Conservation (phyloP, 2,888 invertebrate species). For the Machimus atricapillus region DNA sequence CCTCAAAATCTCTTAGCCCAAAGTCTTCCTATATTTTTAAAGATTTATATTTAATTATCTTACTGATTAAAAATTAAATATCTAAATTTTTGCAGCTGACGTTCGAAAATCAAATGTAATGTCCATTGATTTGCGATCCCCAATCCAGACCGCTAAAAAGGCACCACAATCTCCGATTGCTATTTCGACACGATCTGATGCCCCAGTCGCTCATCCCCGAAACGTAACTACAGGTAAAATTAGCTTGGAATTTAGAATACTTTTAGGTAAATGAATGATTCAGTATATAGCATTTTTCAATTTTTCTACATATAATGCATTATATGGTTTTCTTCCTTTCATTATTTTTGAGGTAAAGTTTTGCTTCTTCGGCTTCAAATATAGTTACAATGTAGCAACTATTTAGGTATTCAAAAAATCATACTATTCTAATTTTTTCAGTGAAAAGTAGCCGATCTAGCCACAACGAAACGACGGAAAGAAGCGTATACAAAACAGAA, state of each 20-base stretch:
- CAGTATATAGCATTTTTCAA: too few relatives aligned
- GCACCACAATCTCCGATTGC: background rate
- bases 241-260: background rate
- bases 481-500: background rate
- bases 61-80: background rate
- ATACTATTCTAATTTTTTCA: background rate
- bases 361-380: too few relatives aligned
- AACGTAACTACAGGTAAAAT: constrained; percentile 50
- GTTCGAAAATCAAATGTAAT: constrained; percentile 60
- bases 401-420: too few relatives aligned
- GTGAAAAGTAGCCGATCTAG: constrained; percentile 32
- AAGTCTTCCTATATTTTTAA: background rate
- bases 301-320: too few relatives aligned
- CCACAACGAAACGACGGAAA: background rate
- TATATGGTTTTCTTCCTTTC: too few relatives aligned
- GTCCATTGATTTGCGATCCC: constrained; percentile 57
- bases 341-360: too few relatives aligned
- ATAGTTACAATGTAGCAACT: too few relatives aligned
- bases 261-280: too few relatives aligned
- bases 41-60: background rate
- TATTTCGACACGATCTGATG: constrained; percentile 42
- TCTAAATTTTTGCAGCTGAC: constrained; percentile 50
- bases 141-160: constrained; percentile 49
- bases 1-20: background rate
- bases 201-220: constrained; percentile 58